Percentiles rank a stretch among this genome's conserved stretches.
Evolutionary conservation across 2,888 invertebrate species (phyloP).

Genomic region (Campaea margaritaria): DNA sequence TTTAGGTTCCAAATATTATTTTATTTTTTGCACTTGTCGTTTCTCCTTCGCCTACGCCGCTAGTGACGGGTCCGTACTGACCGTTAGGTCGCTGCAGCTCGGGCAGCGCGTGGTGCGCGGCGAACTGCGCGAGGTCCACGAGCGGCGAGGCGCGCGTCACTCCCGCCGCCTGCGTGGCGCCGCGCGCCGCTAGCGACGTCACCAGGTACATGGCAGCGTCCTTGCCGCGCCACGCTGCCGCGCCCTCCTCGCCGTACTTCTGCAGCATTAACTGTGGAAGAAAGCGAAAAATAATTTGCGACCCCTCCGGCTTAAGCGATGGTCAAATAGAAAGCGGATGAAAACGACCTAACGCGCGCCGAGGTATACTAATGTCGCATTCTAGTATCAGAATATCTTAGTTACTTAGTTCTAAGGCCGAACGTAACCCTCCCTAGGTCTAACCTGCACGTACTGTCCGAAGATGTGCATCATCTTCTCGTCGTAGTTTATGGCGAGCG

Average conservation of each 20-base stretch:
- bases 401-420: too few relatives aligned
- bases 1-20: too few relatives aligned
- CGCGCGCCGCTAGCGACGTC: constrained; percentile 96
- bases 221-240: constrained; percentile 95
- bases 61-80: constrained; percentile 58
- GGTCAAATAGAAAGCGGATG: too few relatives aligned
- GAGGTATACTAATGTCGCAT: too few relatives aligned
- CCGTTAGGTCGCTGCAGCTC: constrained; percentile 92
- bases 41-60: too few relatives aligned
- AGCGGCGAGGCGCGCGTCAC: constrained; percentile 96
- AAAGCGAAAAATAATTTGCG: too few relatives aligned
- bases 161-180: constrained; percentile 94
- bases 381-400: too few relatives aligned
- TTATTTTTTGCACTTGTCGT: too few relatives aligned
- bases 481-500: constrained; percentile 95
- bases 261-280: constrained; percentile 88
- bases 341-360: too few relatives aligned
- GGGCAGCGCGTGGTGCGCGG: constrained; percentile 92
- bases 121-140: constrained; percentile 96
- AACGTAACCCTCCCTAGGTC: too few relatives aligned
- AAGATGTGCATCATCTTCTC: constrained; percentile 94
- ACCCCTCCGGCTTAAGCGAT: too few relatives aligned
- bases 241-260: constrained; percentile 91
- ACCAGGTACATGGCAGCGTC: constrained; percentile 98
- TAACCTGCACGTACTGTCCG: constrained; percentile 93